Evolutionary conservation across 2,113 vertebrate genomes (phyloP), one percentile per base, ranked within the genome.

Genomic region (Forbesichthys papilliferus): DNA sequence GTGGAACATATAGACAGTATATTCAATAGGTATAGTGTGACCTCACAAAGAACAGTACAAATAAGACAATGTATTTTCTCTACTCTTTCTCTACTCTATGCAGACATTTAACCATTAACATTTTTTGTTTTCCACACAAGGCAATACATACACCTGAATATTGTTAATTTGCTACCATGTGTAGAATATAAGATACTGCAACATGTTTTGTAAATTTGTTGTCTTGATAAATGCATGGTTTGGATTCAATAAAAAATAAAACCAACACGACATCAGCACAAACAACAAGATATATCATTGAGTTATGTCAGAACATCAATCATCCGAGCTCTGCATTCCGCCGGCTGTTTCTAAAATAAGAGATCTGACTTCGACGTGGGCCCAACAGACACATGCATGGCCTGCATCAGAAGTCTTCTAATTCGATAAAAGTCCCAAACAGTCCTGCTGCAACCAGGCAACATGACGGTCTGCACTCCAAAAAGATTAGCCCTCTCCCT

Each of bases 371-470:
- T 79, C 52, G 71, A 66, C 61, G 58, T 47, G 81, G 71, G 78
- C 68, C 66, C 70, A 79, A 60, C 81, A 88, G 76, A 85, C 74
- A 66, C 52, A 54, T 55, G 57, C 69, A 59, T 71, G 82, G 75
- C 74, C 72, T 82, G 64, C 76, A 90, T 91, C 88, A 87, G 82
- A 55, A 68, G 56, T 59, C 79, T 52, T 84, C 80, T 90, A 81
- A 90, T 87, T 86, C 68, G 86, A 88, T 91, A 84, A 85, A 48
- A 18, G 66, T 67, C 76, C 34, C 67, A 79, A 88, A 80, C 67
- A 75, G 66, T 74, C 69, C 82, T 68, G 75, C 67, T 80, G 74
- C 48, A 74, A 77, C 69, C 48, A 48, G 59, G 67, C 69, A 81
- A 70, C 61, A 82, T 70, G 69, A 79, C 70, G 68, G 11, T 82